A percentile compares a stretch with the other conserved stretches of the same genome.
These are phyloP conservation scores for Drosophila lini DNA, from an alignment of 1,140 invertebrate genomes.

Conservation along the genomic window DNA sequence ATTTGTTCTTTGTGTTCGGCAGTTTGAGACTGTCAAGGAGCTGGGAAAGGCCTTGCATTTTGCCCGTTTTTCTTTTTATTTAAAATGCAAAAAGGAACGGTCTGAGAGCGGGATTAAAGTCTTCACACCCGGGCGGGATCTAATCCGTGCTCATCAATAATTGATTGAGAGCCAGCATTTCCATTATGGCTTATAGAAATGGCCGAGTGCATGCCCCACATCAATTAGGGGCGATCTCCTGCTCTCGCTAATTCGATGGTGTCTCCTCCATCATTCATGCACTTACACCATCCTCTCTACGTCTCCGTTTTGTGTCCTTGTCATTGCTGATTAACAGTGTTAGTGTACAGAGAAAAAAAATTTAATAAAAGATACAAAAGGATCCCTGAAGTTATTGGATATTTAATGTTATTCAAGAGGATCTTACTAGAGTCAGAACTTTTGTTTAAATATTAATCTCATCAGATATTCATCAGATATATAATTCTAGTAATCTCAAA, in stretches of 20 bases:
- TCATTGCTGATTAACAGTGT: constrained; percentile 9
- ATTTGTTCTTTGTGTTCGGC: constrained; percentile 24
- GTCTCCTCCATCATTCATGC: constrained; percentile 46
- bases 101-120: constrained; percentile 32
- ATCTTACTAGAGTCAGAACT: background rate
- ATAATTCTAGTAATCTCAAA: background rate
- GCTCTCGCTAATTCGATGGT: constrained; percentile 43
- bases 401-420: background rate
- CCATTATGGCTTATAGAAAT: constrained; percentile 44
- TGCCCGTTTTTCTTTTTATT: constrained; percentile 18
- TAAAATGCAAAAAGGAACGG: constrained; percentile 42
- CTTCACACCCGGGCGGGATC: constrained; percentile 40
- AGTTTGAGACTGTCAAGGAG: constrained; percentile 12
- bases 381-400: too few relatives aligned
- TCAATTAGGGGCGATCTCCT: constrained; percentile 43
- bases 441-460: background rate
- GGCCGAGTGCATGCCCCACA: constrained; percentile 25
- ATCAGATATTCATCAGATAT: too few relatives aligned
- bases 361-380: background rate
- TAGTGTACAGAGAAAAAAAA: constrained; percentile 3
- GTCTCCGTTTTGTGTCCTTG: background rate
- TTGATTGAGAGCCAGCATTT: constrained; percentile 45
- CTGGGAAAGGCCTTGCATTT: constrained; percentile 6
- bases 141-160: constrained; percentile 49
- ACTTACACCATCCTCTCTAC: constrained; percentile 21